Evolutionary conservation across 1,140 invertebrate species (phyloP), one percentile per base, ranked within the genome.

Genomic region (Drosophila dunni): DNA sequence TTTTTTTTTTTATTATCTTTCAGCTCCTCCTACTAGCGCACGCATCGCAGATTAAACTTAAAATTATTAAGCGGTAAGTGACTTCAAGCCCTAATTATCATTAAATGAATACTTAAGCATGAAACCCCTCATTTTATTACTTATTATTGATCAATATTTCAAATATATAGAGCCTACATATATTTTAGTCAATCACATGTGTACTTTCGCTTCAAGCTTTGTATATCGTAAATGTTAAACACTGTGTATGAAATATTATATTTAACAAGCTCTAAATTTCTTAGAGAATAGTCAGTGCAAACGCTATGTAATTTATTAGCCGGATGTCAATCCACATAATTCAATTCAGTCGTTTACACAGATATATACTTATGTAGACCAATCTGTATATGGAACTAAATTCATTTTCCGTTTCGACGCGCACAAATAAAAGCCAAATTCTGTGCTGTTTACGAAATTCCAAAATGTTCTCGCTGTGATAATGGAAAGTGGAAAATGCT

Each of bases 351-450:
- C 63, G 4, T 29, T 29, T 29, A 57, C 5, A 15, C 15, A 45
- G 10, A 15, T n/a, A 15, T 38, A 5, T 44, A 58, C 36, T 34
- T n/a, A 4, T 33, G 42, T 10, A 36, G 15, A 20, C 11, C 7
- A 3, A n/a, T 15, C 9, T 38, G 53, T 45, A 45, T 5, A 46
- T 20, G 15, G 15, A 62, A 54, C 50, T 50, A 33, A 11, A 53
- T 63, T 64, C 48, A 71, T 62, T 53, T 81, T 82, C 79, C 67
- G 78, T 79, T 71, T 68, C 75, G 62, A 72, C 67, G 79, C 71
- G 64, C 75, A 69, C 54, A 76, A 72, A 83, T 72, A 81, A 81
- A 83, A 58, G 75, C 66, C 54, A 60, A 70, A 50, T 67, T 44
- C 29, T 33, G 56, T 45, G 44, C 29, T 33, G 56, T 45, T 51